Base-by-base conservation (phyloP, 2,797 vertebrate species). In the Pipistrellus pipistrellus region DNA sequence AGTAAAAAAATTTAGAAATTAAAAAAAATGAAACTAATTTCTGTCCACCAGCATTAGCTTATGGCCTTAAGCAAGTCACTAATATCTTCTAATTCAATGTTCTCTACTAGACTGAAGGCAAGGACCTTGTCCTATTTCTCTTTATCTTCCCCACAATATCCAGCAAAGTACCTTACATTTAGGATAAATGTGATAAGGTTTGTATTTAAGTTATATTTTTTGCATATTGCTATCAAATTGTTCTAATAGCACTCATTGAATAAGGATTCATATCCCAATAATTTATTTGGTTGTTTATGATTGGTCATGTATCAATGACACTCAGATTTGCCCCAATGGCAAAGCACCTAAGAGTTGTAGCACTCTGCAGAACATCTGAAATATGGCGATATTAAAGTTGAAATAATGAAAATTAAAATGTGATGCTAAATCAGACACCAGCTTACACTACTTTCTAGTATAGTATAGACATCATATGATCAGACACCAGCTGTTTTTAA, bases 381-480 rank as follows among this genome's bases (percentile, higher is more conserved):
- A 85, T 25, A 59, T 2, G 32, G 41, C 69, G 11, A 62, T 51
- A 35, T 17, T 82, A 85, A 93, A 51, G 38, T 75, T 87, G 91
- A 86, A 93, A 91, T 46, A 91, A 59, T n/a, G 35, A 91, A 90
- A 91, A 80, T 90, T 44, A 81, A 93, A 87, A 77, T 92, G 38
- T 71, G 25, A 23, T 78, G 73, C 35, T 81, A 87, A 87, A 46
- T 64, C 38, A 90, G 68, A 69, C 7, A 87, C 4, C 32, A 77
- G 25, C 18, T 78, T 94, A 55, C 6, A 10, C 4, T 27, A 89
- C 53, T 81, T 84, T 94, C 59, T 73, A 69, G 48, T 32, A 51
- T 66, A 80, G 7, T 51, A 59, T 55, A 73, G 11, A 87, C 27
- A 38, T 8, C 27, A 81, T 7, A 48, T 66, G 59, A 64, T 91